Evolutionary conservation across 2,113 vertebrate species (phyloP), one percentile per base, ranked within the genome.

Genomic region (Neodontobutis hainanensis): DNA sequence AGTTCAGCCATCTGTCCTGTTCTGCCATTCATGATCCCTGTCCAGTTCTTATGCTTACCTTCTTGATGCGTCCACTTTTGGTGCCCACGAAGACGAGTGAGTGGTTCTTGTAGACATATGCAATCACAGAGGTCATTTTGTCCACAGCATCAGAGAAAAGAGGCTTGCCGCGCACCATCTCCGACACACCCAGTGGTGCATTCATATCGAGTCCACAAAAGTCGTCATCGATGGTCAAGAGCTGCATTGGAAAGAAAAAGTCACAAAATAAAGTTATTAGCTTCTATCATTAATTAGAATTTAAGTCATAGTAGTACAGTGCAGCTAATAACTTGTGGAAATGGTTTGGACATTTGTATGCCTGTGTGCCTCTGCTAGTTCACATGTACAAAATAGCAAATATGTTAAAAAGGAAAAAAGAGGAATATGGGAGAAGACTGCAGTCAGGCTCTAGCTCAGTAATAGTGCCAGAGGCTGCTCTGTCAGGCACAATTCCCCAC

Each of bases 161-260:
- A 0, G 97, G 95, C 59, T 94, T 93, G 11, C 97, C 97, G 3
- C 91, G 91, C 8, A 99, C 95, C 96, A 98, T 98, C 88, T 97
- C 95, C 0, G 97, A 98, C 72, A 99, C 97, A 6, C 97, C 97
- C 88, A 99, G 75, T 0, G 97, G 97, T 3, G 97, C 97, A 1
- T 99, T 99, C 97, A 99, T 98, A 93, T 99, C 97, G 86, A 99
- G 89, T 79, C 97, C 97, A 65, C 97, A 99, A 88, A 99, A 99
- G 87, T 97, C 95, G 82, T 99, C 97, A 12, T 97, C 96, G 2
- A 99, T 99, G 68, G 95, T 98, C 85, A 99, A 87, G 72, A 98
- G 95, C 97, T 99, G 89, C 5, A 73, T 68, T 0, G 15, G 6
- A 61, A 11, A 50, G 58, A 8, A 64, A 49, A 57, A 27, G 3